Evolutionary conservation across 2,888 invertebrate species (phyloP).

Genomic region (Drosophila maculinotata): DNA sequence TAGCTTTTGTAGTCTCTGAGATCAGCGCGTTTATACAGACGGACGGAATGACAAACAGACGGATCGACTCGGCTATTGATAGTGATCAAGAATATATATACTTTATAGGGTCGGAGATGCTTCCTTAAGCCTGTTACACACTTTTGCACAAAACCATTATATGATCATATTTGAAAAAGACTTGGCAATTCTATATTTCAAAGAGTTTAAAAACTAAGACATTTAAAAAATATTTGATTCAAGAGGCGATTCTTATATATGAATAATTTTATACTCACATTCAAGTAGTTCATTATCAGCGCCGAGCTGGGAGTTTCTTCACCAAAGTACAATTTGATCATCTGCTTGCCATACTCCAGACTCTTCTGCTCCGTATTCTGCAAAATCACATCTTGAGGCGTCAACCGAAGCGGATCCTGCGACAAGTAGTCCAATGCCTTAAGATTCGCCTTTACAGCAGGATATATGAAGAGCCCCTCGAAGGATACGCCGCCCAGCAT

Average conservation of each 20-base stretch:
- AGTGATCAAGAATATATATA: no score
- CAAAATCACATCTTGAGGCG: slow-evolving; percentile 56
- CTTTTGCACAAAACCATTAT: no score
- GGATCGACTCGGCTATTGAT: no score
- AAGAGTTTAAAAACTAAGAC: no score
- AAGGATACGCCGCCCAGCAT: slow-evolving; percentile 82
- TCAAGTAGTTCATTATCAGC: slow-evolving; percentile 50
- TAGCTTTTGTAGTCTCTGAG: no score
- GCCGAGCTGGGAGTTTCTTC: slow-evolving; percentile 57
- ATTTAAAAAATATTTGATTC: no score
- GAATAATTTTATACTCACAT: slow-evolving; percentile 42
- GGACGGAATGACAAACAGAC: no score
- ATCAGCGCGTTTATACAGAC: no score
- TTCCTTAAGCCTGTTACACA: no score
- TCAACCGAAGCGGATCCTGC: slow-evolving; percentile 51
- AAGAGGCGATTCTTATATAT: not conserved
- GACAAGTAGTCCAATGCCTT: slow-evolving; percentile 55
- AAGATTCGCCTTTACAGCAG: slow-evolving; percentile 55
- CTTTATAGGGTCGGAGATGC: no score
- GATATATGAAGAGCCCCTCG: slow-evolving; percentile 82
- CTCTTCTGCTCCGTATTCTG: slow-evolving; percentile 55
- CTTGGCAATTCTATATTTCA: no score
- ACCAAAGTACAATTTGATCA: slow-evolving; percentile 75
- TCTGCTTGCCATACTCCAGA: slow-evolving; percentile 72
- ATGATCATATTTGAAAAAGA: no score